Evolutionary conservation across 2,888 invertebrate genomes (phyloP), one percentile per base, ranked within the genome.

Genomic region (Andricus quercusramuli): DNA sequence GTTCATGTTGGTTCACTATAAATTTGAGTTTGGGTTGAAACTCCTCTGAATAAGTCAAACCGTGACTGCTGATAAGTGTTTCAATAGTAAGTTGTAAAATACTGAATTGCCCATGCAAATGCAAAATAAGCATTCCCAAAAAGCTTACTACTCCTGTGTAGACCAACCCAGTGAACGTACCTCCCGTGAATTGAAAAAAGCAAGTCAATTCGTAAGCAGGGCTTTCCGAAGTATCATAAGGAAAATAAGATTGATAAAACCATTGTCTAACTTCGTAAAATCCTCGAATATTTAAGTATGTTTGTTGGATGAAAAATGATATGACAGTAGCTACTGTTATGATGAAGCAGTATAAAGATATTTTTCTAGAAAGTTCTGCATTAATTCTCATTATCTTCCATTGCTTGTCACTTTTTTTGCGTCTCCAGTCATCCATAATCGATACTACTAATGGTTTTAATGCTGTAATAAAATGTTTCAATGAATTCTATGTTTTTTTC

Each of bases 1-100:
- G 80, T 25, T 82, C 82, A 56, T 87, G 88, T 15, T 81, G 84
- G 3, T 59, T 9, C 4, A 87, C 83, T 25, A 87, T 83, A 17
- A 68, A 15, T 68, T 68, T 47, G 5, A 68, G 44, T 47, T 68
- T 44, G 1, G 25, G 17, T 15, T 47, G 37, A 22, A 83, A 86
- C 9, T 15, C 78, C 3, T 11, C 11, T 0, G 79, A 59, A 65
- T 79, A 37, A 2, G 78, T 20, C 0, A 78, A 22, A 9, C 47
- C 47, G 3, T 56, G 47, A 4, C 20, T 3, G 4, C 82, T 56
- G 1, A 65, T 62, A 11, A 85, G 13, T 44, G 83, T 79, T 44
- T 80, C 62, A 4, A 68, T 44, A 22, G 68, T 68, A n/a, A 25
- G 22, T 3, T 68, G 37, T 68, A 89, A 78, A 25, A 84, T 83